These are phyloP conservation scores for Drosophila tsacasi DNA, from an alignment of 1,140 invertebrate species.

Conservation along the genomic window DNA sequence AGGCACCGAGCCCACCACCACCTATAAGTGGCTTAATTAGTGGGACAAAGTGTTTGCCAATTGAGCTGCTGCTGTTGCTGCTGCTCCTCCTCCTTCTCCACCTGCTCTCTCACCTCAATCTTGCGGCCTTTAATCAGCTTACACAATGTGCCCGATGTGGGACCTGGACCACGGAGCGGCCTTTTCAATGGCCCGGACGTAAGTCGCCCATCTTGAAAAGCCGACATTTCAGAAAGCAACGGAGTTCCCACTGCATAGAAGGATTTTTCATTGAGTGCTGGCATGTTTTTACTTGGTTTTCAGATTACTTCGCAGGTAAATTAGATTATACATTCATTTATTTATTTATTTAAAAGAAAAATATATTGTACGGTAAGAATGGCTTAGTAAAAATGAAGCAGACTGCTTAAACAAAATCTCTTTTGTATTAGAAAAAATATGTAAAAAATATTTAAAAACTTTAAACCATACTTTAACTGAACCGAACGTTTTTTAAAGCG, in stretches of 20 bases:
- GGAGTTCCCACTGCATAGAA: too few species aligned
- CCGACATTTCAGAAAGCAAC: too few species aligned
- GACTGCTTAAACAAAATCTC: too few species aligned
- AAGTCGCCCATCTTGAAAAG: not conserved
- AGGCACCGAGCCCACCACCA: conserved; percentile 20
- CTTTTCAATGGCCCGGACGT: not conserved
- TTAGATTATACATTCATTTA: too few species aligned
- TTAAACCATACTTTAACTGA: too few species aligned
- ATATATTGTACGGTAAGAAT: too few species aligned
- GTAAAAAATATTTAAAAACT: too few species aligned
- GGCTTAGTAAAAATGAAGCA: too few species aligned
- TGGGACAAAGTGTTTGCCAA: conserved; percentile 72
- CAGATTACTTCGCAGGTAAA: too few species aligned
- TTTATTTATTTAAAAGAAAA: too few species aligned
- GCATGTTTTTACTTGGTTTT: not conserved
- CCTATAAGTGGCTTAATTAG: conserved; percentile 73
- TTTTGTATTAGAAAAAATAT: too few species aligned
- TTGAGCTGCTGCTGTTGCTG: conserved; percentile 26
- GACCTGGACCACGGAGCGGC: not conserved
- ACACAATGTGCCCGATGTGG: conserved; percentile 13
- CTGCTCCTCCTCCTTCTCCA: not conserved
- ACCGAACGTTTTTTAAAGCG: not conserved
- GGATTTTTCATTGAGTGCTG: not conserved
- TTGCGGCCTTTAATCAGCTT: conserved; percentile 60
- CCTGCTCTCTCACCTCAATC: conserved; percentile 10